These are phyloP conservation scores for Anoura caudifer DNA, from an alignment of 2,113 vertebrate species.

Conservation along the genomic window DNA sequence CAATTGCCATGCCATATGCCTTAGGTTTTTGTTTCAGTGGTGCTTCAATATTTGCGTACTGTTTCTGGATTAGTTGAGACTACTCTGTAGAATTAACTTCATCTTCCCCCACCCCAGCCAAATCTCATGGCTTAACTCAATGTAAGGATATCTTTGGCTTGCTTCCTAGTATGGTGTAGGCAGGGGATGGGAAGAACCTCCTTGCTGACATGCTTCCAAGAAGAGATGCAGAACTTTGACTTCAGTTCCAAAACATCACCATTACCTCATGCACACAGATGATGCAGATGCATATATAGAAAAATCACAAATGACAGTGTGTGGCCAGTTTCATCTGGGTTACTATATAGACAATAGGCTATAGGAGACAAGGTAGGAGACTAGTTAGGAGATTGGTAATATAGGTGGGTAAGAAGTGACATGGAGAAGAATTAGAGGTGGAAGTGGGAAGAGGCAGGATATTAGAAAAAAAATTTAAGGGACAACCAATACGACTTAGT, in stretches of 20 bases:
- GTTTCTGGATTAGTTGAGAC: not conserved
- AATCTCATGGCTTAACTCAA: not conserved
- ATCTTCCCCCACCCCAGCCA: accelerated
- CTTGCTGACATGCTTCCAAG: not conserved
- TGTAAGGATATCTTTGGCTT: not conserved
- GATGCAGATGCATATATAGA: not conserved
- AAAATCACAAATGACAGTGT: not conserved
- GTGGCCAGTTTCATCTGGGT: not conserved
- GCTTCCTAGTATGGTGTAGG: not conserved
- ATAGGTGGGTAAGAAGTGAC: not conserved
- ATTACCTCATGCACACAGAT: not conserved
- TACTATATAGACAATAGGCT: not conserved
- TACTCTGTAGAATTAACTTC: not conserved
- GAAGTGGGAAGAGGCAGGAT: not conserved
- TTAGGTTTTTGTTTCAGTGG: not conserved
- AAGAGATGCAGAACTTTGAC: not conserved
- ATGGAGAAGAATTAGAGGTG: not conserved
- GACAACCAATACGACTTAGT: not conserved
- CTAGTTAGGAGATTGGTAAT: not conserved
- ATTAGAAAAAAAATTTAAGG: not conserved
- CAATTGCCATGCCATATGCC: not conserved
- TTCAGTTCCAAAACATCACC: not conserved
- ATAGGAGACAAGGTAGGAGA: not conserved
- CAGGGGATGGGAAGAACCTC: not conserved
- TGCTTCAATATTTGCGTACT: not conserved